phyloP scores from a whole-genome alignment of 2,113 vertebrate genomes.

The Cheilinus undulatus region DNA sequence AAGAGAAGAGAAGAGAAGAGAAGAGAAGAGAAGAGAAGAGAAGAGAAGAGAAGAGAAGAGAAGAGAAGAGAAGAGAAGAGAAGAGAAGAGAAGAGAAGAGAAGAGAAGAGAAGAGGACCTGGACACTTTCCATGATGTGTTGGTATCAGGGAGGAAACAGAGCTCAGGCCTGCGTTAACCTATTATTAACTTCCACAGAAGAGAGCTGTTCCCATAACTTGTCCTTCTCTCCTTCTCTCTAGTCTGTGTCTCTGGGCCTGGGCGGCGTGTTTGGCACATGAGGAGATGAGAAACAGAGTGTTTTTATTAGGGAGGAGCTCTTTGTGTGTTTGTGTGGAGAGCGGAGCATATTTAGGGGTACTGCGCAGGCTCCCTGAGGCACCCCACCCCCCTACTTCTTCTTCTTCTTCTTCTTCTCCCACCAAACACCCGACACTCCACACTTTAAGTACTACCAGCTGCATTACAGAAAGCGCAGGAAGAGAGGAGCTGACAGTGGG shows the following conservation, averaged over 20 bases:
- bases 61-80: too few relatives aligned
- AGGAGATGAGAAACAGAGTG: constrained; percentile 77
- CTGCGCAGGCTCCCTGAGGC: constrained; percentile 70
- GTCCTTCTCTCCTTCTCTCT: constrained; percentile 15
- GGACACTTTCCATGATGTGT: constrained; percentile 65
- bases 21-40: not conserved
- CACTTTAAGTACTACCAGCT: constrained; percentile 86
- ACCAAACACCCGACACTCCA: constrained; percentile 67
- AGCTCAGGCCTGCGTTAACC: constrained; percentile 52
- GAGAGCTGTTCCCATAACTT: constrained; percentile 57
- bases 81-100: not conserved
- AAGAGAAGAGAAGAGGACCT: not conserved
- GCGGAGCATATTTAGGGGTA: constrained; percentile 70
- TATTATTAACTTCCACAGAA: constrained; percentile 65
- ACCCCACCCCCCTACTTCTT: not conserved
- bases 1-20: not conserved
- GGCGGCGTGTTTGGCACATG: constrained; percentile 74
- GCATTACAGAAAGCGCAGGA: constrained; percentile 67
- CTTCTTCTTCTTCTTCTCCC: constrained; percentile 37
- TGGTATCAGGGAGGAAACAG: constrained; percentile 56
- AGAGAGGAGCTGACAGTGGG: constrained; percentile 42
- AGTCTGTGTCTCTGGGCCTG: constrained; percentile 58
- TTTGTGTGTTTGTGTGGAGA: constrained; percentile 73
- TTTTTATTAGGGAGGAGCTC: constrained; percentile 81
- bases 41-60: constrained; percentile 3